phyloP scores from a whole-genome alignment of 2,888 invertebrate genomes.

The Lepas anatifera region DNA sequence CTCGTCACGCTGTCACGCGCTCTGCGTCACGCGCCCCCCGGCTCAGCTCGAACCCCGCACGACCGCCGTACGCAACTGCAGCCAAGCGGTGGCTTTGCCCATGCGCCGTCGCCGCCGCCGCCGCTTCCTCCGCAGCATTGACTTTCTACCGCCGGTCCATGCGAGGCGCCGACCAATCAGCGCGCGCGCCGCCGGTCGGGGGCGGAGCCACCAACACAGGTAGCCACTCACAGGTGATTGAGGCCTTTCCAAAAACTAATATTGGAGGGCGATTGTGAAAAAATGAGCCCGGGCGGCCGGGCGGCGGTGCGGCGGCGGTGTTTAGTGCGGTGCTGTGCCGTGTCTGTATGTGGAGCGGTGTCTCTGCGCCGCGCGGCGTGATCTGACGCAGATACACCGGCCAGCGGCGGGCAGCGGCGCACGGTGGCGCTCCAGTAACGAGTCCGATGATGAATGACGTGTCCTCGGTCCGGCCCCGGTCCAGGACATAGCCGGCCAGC shows the following conservation, averaged over 20 bases:
- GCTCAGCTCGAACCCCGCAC: background rate
- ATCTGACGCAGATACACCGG: no score
- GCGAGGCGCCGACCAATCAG: background rate
- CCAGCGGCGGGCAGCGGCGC: background rate
- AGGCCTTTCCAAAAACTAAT: slow-evolving; percentile 9
- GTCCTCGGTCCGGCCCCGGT: background rate
- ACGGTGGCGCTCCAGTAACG: background rate
- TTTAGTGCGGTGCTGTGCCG: no score
- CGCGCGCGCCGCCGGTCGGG: background rate
- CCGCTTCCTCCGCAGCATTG: background rate
- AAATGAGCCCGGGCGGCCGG: background rate
- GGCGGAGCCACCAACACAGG: slow-evolving; percentile 9
- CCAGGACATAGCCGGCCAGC: background rate
- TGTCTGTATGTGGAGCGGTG: background rate
- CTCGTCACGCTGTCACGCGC: no score
- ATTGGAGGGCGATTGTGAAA: slow-evolving; percentile 10
- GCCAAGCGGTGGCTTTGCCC: background rate
- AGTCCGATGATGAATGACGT: slow-evolving; percentile 1
- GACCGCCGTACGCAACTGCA: background rate
- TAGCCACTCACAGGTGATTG: slow-evolving; percentile 10
- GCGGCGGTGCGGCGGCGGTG: no score
- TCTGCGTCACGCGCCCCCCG: no score
- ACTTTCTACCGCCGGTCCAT: slow-evolving; percentile 9
- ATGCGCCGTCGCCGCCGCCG: background rate
- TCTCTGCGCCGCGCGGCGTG: background rate